phyloP scores from a whole-genome alignment of 2,888 invertebrate species.

The Autographa gamma region DNA sequence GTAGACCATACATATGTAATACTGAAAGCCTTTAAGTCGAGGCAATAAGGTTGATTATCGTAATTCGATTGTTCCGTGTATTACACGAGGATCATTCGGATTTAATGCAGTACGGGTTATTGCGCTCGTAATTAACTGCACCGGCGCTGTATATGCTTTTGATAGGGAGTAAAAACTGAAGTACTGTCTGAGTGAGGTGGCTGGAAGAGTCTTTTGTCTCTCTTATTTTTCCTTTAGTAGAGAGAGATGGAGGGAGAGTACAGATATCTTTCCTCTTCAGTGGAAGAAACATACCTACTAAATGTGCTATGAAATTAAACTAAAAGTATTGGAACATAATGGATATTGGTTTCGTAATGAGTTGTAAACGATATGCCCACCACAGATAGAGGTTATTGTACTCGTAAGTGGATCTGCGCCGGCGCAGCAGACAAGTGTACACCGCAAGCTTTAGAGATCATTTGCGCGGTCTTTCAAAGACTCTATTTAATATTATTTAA shows the following conservation, averaged over 20 bases:
- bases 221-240: no score
- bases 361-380: neutral
- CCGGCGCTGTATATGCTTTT: neutral
- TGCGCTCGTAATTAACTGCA: constrained; percentile 20
- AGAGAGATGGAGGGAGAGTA: no score
- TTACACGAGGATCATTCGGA: constrained; percentile 5
- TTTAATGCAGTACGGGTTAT: constrained; percentile 9
- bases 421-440: neutral
- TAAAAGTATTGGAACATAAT: neutral
- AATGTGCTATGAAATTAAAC: no score
- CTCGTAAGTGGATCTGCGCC: constrained; percentile 8
- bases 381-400: constrained; percentile 16
- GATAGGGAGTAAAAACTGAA: neutral
- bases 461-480: no score
- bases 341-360: constrained; percentile 1
- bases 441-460: neutral
- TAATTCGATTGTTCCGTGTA: neutral
- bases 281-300: no score
- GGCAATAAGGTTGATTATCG: neutral
- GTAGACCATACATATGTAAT: no score
- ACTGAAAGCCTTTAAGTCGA: neutral
- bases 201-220: no score
- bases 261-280: no score
- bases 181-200: neutral
- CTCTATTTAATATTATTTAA: no score